Percentiles rank a stretch among this genome's conserved stretches.
These are phyloP conservation scores for Trichopoda pennipes DNA, from an alignment of 2,888 invertebrate species.

Conservation along the genomic window DNA sequence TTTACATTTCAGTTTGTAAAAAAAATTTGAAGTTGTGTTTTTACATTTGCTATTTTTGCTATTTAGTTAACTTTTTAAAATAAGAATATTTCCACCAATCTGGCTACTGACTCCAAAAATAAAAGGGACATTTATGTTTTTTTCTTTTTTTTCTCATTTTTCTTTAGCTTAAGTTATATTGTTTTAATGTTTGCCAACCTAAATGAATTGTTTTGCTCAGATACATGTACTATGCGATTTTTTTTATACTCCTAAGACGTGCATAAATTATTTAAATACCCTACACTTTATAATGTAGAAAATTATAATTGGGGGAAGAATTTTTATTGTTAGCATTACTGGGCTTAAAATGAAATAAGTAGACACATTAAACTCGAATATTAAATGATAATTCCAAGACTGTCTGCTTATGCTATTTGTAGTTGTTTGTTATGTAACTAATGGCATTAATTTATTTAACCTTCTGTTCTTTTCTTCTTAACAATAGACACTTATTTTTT, in stretches of 20 bases:
- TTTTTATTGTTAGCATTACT: slow-evolving; percentile 16
- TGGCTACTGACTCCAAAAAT: background rate
- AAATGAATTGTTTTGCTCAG: slow-evolving; percentile 67
- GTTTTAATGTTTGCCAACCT: slow-evolving; percentile 62
- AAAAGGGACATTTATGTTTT: background rate
- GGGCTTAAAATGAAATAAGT: slow-evolving; percentile 1
- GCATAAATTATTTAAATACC: slow-evolving; percentile 44
- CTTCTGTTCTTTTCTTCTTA: background rate
- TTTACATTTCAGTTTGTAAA: slow-evolving; percentile 15
- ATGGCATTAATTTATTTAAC: slow-evolving; percentile 19
- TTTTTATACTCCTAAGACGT: background rate
- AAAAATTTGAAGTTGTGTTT: slow-evolving; percentile 14
- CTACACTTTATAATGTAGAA: slow-evolving; percentile 26
- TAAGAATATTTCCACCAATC: background rate
- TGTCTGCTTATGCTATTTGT: background rate
- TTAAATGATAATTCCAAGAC: slow-evolving; percentile 18
- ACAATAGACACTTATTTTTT: background rate
- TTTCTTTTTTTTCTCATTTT: background rate
- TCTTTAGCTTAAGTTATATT: slow-evolving; percentile 47
- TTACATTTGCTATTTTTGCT: background rate
- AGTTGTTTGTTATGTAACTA: background rate
- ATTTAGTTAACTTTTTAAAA: background rate
- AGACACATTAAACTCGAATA: slow-evolving; percentile 23
- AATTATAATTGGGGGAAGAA: slow-evolving; percentile 7
- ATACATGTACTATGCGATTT: slow-evolving; percentile 25